These are phyloP conservation scores for Thripadectes ignobilis DNA, from an alignment of 2,797 vertebrate species.

Conservation along the genomic window DNA sequence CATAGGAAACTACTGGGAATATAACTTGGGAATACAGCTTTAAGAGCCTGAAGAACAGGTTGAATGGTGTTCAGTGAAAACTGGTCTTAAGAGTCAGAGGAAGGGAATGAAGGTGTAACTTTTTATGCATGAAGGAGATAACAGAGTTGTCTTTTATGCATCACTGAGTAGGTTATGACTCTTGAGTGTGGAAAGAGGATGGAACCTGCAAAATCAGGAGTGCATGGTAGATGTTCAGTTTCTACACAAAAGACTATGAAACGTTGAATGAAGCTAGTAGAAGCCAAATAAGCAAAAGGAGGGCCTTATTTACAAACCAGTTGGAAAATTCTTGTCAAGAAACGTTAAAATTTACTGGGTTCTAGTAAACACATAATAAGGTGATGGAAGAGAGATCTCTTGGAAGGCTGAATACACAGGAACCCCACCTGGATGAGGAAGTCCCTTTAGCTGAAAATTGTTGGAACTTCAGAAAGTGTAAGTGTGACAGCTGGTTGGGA, in stretches of 20 bases:
- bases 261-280: not conserved
- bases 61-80: not conserved
- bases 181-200: not conserved
- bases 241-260: not conserved
- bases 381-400: not conserved
- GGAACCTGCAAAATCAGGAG: not conserved
- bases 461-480: not conserved
- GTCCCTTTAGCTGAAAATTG: not conserved
- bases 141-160: not conserved
- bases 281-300: not conserved
- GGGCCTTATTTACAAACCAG: accelerated
- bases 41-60: not conserved
- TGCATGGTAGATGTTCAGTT: not conserved
- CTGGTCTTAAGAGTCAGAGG: not conserved
- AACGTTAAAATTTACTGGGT: not conserved
- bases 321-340: not conserved
- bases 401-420: not conserved
- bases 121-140: not conserved
- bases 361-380: not conserved
- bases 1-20: not conserved
- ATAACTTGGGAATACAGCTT: not conserved
- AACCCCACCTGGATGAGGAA: not conserved
- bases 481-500: too few relatives aligned
- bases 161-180: not conserved
- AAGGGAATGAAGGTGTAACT: not conserved